Base-by-base conservation (phyloP, 2,888 invertebrate species). In the Tuberolachnus salignus region DNA sequence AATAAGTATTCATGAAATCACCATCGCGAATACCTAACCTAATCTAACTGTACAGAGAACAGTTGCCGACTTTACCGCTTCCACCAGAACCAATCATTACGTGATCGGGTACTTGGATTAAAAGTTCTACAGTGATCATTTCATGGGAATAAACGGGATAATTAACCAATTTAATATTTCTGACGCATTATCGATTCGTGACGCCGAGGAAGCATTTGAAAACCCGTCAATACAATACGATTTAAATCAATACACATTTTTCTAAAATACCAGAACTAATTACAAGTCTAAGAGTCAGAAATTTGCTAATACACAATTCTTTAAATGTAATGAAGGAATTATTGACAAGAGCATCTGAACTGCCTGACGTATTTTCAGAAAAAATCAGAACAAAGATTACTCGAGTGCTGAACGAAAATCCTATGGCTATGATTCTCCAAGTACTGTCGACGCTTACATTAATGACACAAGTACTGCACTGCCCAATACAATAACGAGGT, bases 311-410 rank as follows among this genome's bases (percentile, higher is more conserved):
- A 61, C n/a, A n/a, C n/a, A n/a, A 19, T n/a, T 53, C 51, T n/a
- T 53, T 53, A 11, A 1, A 57, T 23, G 23, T 57, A 26, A 59
- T 34, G 34, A n/a, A 63, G 44, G 13, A 21, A 64, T 64, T 44
- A 64, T 44, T 19, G 6, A 42, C 44, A 63, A 63, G 11, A 42
- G 44, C 19, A 19, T 63, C 63, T 61, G 10, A 34, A 61, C n/a
- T 34, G 9, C 61, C 34, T 44, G 44, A 63, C 13, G 44, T 19
- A 63, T 63, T 63, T 63, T 21, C 44, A 63, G 63, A 44, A 44
- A 63, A 63, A 63, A 63, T 21, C 63, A 44, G 1, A 59, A 64
- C 46, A 46, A 64, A 64, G 64, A 46, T 46, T 64, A 46, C 64
- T 64, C 49, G 49, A 51, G 23, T 26, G 26, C 23, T 66, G 23